Percentiles rank a stretch among this genome's conserved stretches.
phyloP scores from a whole-genome alignment of 2,113 vertebrate genomes.

The Pteruthius melanotis region DNA sequence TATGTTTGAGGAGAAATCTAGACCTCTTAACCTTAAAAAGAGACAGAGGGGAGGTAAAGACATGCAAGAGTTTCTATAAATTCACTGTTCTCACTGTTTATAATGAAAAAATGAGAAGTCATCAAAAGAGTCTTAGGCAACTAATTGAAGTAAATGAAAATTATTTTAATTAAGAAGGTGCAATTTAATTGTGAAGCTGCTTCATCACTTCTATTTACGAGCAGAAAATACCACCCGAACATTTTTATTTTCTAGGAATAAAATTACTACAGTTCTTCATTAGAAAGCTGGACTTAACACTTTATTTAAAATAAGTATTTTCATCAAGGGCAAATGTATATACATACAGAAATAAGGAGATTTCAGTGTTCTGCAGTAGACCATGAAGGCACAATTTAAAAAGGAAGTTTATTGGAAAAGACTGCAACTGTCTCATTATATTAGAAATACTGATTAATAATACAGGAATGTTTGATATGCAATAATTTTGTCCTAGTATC shows the following conservation, averaged over 20 bases:
- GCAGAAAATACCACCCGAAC: not conserved
- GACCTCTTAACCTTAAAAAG: not conserved
- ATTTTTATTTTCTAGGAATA: conserved; percentile 10
- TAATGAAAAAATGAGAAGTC: not conserved
- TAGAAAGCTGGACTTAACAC: not conserved
- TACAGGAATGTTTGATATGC: not conserved
- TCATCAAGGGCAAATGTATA: conserved; percentile 24
- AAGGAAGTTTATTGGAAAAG: conserved; percentile 58
- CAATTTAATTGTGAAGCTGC: not conserved
- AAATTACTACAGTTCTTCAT: not conserved
- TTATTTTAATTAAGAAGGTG: not conserved
- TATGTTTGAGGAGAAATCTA: not conserved
- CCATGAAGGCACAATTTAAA: conserved; percentile 38
- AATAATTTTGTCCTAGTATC: not conserved
- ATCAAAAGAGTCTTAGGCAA: not conserved
- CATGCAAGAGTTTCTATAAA: not conserved
- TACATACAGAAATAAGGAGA: conserved; percentile 32
- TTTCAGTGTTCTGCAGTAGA: conserved; percentile 53
- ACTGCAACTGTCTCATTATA: conserved; percentile 40
- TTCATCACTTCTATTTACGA: conserved; percentile 23
- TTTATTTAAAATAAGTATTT: conserved; percentile 17
- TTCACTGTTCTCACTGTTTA: not conserved
- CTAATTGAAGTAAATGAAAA: not conserved
- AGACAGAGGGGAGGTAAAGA: not conserved
- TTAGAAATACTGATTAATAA: not conserved